A percentile compares a stretch with the other conserved stretches of the same genome.
Conservation (phyloP, 2,113 vertebrate species). For the Ardeotis arabs region DNA sequence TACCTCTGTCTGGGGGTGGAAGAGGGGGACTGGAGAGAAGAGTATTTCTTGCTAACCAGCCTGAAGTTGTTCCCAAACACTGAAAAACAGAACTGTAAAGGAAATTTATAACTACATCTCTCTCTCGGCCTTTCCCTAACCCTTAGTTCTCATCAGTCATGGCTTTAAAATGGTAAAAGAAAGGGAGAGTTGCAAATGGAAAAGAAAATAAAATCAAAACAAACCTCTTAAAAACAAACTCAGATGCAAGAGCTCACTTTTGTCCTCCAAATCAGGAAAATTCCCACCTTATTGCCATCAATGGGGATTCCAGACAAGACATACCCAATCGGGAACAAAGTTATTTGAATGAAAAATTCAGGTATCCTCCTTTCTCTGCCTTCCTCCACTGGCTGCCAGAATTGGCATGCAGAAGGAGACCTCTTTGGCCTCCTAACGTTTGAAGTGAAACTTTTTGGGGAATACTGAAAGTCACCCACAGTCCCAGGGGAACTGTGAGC, state of each 20-base stretch:
- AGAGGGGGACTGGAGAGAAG: not conserved
- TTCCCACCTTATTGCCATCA: not conserved
- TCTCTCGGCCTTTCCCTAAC: not conserved
- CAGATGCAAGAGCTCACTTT: not conserved
- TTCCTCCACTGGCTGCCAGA: not conserved
- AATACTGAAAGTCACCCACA: slow-evolving; percentile 64
- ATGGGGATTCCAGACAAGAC: not conserved
- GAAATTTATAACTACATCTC: not conserved
- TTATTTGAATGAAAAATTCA: slow-evolving; percentile 42
- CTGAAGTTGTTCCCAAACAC: not conserved
- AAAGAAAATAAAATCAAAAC: slow-evolving; percentile 3
- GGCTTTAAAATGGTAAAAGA: not conserved
- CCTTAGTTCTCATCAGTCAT: not conserved
- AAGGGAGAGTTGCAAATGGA: not conserved
- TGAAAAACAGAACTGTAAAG: not conserved
- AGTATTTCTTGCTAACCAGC: not conserved
- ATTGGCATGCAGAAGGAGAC: not conserved
- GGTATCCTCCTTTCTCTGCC: not conserved
- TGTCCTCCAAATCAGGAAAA: slow-evolving; percentile 9
- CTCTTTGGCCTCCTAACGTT: not conserved
- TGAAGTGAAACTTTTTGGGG: slow-evolving; percentile 70
- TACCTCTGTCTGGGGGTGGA: not conserved
- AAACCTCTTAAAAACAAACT: not conserved
- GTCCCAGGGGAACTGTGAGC: slow-evolving; percentile 25
- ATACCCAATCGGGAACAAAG: not conserved